phyloP scores from a whole-genome alignment of 2,113 vertebrate species.

The Nothobranchius furzeri region DNA sequence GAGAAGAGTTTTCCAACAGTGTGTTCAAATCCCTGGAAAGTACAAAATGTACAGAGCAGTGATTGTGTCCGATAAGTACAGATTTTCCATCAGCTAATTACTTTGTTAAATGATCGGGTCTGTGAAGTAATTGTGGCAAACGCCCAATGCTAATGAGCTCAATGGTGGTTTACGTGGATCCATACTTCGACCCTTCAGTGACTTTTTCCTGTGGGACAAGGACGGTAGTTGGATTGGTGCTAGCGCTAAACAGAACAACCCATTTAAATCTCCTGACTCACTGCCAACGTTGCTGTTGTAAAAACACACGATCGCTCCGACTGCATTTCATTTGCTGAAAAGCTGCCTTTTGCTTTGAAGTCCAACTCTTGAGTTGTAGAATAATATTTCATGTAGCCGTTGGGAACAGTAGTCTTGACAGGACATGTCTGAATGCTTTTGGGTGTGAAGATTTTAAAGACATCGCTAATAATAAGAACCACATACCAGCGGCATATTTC shows the following conservation, averaged over 20 bases:
- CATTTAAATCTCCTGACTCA: background rate
- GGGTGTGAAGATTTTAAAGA: background rate
- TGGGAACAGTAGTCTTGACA: background rate
- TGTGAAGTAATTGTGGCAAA: background rate
- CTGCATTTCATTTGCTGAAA: background rate
- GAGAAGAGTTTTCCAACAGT: too few species aligned
- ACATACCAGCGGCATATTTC: background rate
- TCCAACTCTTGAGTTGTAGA: background rate
- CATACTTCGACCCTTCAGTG: background rate
- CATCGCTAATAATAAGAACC: background rate
- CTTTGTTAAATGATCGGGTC: background rate
- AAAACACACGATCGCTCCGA: background rate
- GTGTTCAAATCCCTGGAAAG: too few species aligned
- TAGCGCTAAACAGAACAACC: background rate
- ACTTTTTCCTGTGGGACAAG: background rate
- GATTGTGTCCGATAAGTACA: background rate
- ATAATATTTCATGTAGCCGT: background rate
- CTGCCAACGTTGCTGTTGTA: background rate
- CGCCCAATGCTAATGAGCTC: background rate
- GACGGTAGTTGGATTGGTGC: background rate
- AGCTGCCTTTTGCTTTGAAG: background rate
- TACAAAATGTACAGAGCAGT: too few species aligned
- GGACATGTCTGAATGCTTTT: background rate
- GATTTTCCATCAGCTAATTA: background rate
- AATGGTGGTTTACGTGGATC: background rate